Percentiles rank a stretch among this genome's conserved stretches.
These are phyloP conservation scores for Aplysina aerophoba DNA, from an alignment of 37 sponge, comb jelly and placozoan species.

Conservation along the genomic window DNA sequence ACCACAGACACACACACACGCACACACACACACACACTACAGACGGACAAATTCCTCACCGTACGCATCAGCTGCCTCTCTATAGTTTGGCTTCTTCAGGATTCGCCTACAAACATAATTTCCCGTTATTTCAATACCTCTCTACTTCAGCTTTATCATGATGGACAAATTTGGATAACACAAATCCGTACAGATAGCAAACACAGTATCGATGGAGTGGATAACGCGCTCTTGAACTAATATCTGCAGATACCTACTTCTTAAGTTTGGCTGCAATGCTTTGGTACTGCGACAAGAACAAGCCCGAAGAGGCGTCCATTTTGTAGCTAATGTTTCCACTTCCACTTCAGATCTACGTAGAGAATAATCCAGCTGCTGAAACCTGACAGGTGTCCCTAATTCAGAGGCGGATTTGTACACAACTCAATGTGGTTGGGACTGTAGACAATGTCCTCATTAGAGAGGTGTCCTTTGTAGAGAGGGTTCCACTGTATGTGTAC, in stretches of 20 bases:
- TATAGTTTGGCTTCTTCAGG: slow-evolving; percentile 72
- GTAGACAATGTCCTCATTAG: too few relatives aligned
- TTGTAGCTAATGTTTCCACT: background rate
- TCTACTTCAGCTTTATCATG: too few relatives aligned
- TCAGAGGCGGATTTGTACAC: too few relatives aligned
- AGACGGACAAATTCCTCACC: slow-evolving; percentile 28
- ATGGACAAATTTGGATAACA: too few relatives aligned
- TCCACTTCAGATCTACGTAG: too few relatives aligned
- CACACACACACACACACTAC: background rate
- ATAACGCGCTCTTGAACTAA: background rate
- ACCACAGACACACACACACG: background rate
- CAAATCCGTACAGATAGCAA: background rate
- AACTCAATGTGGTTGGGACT: too few relatives aligned
- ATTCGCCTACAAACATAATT: slow-evolving; percentile 50
- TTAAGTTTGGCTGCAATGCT: slow-evolving; percentile 60
- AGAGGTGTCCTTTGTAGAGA: too few relatives aligned
- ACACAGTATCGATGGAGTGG: background rate
- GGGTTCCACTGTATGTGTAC: too few relatives aligned
- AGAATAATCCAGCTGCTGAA: too few relatives aligned
- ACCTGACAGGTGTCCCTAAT: too few relatives aligned
- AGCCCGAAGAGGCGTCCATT: slow-evolving; percentile 4
- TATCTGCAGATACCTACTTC: slow-evolving; percentile 37
- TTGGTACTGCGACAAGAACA: slow-evolving; percentile 54
- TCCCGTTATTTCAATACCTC: background rate
- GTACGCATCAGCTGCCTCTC: slow-evolving; percentile 65